A percentile compares a stretch with the other conserved stretches of the same genome.
These are phyloP conservation scores for Premnoplex brunnescens DNA, from an alignment of 2,797 vertebrate genomes.

Conservation along the genomic window DNA sequence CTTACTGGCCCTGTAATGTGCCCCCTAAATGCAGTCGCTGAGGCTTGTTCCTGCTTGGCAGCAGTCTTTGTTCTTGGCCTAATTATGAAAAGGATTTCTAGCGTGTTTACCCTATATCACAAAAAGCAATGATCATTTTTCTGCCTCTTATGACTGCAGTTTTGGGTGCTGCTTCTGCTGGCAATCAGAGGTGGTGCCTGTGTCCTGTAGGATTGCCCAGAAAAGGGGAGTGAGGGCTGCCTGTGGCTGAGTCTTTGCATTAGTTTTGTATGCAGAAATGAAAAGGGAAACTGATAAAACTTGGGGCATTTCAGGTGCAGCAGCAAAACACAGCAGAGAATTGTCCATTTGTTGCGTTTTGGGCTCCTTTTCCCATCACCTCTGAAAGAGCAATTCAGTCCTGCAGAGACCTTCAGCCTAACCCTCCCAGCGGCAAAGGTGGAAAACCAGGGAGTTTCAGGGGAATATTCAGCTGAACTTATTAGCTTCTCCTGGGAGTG, in stretches of 20 bases:
- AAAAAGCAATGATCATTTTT: not conserved
- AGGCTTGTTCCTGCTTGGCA: not conserved
- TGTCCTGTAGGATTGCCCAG: not conserved
- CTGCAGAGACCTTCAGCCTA: not conserved
- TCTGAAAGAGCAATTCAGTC: not conserved
- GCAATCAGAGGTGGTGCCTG: not conserved
- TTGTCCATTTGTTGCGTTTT: not conserved
- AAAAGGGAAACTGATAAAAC: not conserved
- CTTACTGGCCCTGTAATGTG: not conserved
- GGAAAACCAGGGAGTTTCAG: not conserved
- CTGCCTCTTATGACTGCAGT: not conserved
- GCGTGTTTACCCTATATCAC: not conserved
- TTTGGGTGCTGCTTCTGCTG: not conserved
- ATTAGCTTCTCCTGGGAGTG: not conserved
- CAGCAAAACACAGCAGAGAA: not conserved
- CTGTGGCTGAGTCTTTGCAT: not conserved
- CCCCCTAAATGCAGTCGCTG: not conserved
- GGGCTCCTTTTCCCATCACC: not conserved
- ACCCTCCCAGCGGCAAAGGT: not conserved
- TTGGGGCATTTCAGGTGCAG: not conserved
- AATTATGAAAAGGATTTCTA: not conserved
- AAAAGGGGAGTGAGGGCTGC: not conserved
- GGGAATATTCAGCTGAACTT: not conserved
- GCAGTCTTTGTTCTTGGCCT: not conserved
- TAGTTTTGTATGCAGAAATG: not conserved